These are phyloP conservation scores for Atractosteus spatula DNA, from an alignment of 2,113 vertebrate species.

Conservation along the genomic window DNA sequence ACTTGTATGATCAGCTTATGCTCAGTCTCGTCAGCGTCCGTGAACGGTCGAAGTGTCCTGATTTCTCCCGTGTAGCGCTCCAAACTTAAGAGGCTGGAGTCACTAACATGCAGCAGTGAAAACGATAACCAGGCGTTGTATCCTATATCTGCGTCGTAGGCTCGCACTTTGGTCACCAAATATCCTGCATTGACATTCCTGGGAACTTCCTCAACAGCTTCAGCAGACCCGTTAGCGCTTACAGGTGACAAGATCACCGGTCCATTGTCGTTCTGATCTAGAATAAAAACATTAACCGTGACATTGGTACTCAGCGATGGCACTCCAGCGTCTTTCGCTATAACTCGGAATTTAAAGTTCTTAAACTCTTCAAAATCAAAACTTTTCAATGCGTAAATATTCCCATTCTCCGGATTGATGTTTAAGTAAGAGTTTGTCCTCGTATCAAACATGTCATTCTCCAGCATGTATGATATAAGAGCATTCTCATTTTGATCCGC, in stretches of 20 bases:
- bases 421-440: conserved; percentile 36
- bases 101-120: conserved; percentile 34
- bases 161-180: conserved; percentile 45
- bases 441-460: conserved; percentile 11
- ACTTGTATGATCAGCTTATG: conserved; percentile 40
- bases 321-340: conserved; percentile 42
- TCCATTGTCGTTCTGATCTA: conserved; percentile 47
- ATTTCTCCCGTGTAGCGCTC: conserved; percentile 44
- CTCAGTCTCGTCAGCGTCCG: conserved; percentile 35
- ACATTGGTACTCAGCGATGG: conserved; percentile 46
- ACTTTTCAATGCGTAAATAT: conserved; percentile 42
- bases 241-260: conserved; percentile 41
- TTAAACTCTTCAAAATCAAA: conserved; percentile 58
- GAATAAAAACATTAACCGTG: conserved; percentile 37
- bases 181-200: conserved; percentile 39
- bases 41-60: conserved; percentile 33
- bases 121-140: conserved; percentile 47
- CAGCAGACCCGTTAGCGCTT: conserved; percentile 36
- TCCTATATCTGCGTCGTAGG: conserved; percentile 43
- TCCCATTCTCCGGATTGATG: conserved; percentile 49
- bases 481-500: conserved; percentile 57
- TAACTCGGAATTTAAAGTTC: conserved; percentile 33
- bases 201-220: conserved; percentile 30
- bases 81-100: conserved; percentile 35
- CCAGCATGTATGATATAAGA: conserved; percentile 38